Percentiles rank a stretch among this genome's conserved stretches.
Conservation (phyloP, 2,797 vertebrate species). For the Lagorchestes hirsutus region DNA sequence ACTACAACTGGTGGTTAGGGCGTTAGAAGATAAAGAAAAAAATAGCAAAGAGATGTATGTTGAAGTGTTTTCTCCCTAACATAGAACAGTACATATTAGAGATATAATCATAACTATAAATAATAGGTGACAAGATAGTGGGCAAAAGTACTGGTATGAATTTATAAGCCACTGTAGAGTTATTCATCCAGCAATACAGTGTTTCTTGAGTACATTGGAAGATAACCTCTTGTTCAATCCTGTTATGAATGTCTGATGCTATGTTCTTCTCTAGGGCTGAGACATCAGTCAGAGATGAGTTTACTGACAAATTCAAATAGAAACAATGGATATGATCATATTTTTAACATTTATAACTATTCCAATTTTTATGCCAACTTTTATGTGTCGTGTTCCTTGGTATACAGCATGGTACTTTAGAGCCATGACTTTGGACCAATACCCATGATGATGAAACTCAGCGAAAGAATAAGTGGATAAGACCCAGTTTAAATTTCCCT, state of each 20-base stretch:
- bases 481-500: too few species aligned
- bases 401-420: not conserved
- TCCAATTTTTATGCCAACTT: not conserved
- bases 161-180: not conserved
- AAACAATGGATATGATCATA: not conserved
- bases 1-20: not conserved
- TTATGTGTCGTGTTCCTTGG: not conserved
- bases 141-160: constrained; percentile 8
- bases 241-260: not conserved
- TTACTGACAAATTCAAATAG: not conserved
- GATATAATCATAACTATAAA: constrained; percentile 24
- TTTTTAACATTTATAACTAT: not conserved
- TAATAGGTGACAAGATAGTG: not conserved
- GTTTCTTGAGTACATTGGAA: not conserved
- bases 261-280: not conserved
- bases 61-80: not conserved
- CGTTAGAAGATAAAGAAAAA: not conserved
- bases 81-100: constrained; percentile 6
- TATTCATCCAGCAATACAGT: not conserved
- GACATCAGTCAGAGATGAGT: not conserved
- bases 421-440: not conserved
- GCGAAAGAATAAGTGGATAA: too few species aligned
- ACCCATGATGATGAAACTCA: too few species aligned
- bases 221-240: not conserved
- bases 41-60: not conserved